Percentiles rank a stretch among this genome's conserved stretches.
Conservation (phyloP, 1,140 invertebrate species). For the Ips nitidus region DNA sequence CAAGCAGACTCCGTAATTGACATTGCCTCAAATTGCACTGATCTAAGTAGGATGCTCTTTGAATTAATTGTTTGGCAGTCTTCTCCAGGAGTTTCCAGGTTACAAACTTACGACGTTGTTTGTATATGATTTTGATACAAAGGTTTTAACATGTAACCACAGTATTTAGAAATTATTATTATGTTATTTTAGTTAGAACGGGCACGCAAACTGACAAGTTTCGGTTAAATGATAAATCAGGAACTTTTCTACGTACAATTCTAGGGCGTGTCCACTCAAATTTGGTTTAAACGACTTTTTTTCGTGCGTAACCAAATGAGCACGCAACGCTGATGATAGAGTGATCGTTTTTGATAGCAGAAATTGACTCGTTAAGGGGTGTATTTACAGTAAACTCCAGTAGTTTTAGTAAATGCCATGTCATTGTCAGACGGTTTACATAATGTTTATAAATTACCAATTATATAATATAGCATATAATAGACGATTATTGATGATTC, state of each 20-base stretch:
- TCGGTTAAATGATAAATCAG: slow-evolving; percentile 12
- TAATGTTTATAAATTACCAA: no score
- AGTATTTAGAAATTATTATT: not conserved
- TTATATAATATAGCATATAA: no score
- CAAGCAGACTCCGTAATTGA: slow-evolving; percentile 3
- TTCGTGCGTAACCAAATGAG: slow-evolving; percentile 8
- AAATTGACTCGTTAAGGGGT: not conserved
- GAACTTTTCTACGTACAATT: not conserved
- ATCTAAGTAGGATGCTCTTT: slow-evolving; percentile 8
- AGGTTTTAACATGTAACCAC: not conserved
- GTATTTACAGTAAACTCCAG: not conserved
- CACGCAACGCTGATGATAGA: not conserved
- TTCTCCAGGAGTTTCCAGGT: not conserved
- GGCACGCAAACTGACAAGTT: not conserved
- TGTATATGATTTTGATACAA: not conserved
- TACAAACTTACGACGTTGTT: not conserved
- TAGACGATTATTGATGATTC: no score
- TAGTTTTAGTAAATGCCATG: no score
- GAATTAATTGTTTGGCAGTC: not conserved
- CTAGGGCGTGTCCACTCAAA: slow-evolving; percentile 1
- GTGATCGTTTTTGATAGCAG: not conserved
- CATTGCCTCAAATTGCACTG: slow-evolving; percentile 8
- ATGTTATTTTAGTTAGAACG: no score
- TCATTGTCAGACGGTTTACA: no score
- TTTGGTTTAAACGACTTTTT: slow-evolving; percentile 14